Base-by-base conservation (phyloP, 2,888 invertebrate genomes). In the Ornithoptera alexandrae region DNA sequence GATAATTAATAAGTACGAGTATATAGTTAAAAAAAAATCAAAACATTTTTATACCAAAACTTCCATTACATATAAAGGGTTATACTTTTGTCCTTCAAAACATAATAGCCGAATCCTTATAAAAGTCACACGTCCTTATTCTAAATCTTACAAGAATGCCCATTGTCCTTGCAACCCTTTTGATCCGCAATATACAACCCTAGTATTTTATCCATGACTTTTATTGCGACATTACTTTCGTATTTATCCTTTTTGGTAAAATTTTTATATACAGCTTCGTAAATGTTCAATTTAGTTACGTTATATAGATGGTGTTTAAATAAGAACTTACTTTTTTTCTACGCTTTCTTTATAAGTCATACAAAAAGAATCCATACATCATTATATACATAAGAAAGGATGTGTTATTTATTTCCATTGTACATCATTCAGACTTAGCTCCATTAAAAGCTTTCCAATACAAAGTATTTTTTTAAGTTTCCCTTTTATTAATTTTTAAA, bases 81-180 rank as follows among this genome's bases (percentile, higher is more conserved):
- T 8, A n/a, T 53, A 22, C 15, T 58, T 60, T 15, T 18, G 30
- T 8, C 60, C 24, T 24, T 59, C 46, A 59, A 36, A 60, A 66
- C 58, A 66, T 66, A 62, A 66, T 50, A 50, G 61, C 66, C 46
- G 39, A 57, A 20, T 66, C 22, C 46, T 30, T 39, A 58, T 59
- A 67, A 60, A 70, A 59, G 70, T 60, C 67, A 53, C 59, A 70
- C 63, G 60, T 67, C 60, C 60, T 70, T 60, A 59, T 63, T 62
- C 59, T 46, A 70, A 66, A 63, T 56, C 67, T 42, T 64, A 60
- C 62, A 67, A 67, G 67, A 70, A 67, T 64, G 67, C 56, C 63
- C 59, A 67, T 70, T 64, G 70, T 70, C 70, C 67, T 70, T 67
- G 62, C 67, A 64, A 70, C 67, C 67, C 63, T 70, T 70, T 70